These are phyloP conservation scores for Frankliniella intonsa DNA, from an alignment of 2,888 invertebrate species.

Conservation along the genomic window DNA sequence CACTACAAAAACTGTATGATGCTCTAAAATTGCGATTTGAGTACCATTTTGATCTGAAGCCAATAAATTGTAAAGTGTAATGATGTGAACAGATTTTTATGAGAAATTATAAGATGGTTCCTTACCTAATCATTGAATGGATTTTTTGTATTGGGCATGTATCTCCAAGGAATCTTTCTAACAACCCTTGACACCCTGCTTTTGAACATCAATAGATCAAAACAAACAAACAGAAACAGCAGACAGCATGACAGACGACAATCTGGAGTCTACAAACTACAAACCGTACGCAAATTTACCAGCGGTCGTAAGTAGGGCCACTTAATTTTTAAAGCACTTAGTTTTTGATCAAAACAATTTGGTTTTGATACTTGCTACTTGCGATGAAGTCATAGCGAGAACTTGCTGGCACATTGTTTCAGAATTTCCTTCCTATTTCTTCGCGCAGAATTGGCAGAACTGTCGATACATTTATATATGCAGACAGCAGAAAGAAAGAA, in stretches of 20 bases:
- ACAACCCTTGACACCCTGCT: conserved; percentile 49
- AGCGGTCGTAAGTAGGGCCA: too few species aligned
- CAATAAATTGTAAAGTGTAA: too few species aligned
- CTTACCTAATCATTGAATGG: conserved; percentile 52
- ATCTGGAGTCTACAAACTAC: too few species aligned
- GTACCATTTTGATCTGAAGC: conserved; percentile 67
- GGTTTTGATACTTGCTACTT: too few species aligned
- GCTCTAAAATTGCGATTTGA: conserved; percentile 65
- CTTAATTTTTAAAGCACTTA: too few species aligned
- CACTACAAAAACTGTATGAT: conserved; percentile 62
- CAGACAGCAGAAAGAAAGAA: not conserved
- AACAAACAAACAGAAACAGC: too few species aligned
- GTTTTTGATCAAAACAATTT: too few species aligned
- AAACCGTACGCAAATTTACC: too few species aligned
- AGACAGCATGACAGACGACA: too few species aligned
- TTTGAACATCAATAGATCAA: not conserved
- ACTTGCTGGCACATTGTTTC: too few species aligned
- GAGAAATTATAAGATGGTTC: conserved; percentile 29
- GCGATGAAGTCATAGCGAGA: too few species aligned
- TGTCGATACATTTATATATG: not conserved
- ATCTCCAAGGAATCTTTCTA: conserved; percentile 54
- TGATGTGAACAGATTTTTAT: too few species aligned
- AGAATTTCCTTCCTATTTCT: not conserved
- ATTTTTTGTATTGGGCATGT: conserved; percentile 52
- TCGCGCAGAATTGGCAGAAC: not conserved